Evolutionary conservation across 2,797 vertebrate species (phyloP).

Genomic region (Pseudocheirus occidentalis): DNA sequence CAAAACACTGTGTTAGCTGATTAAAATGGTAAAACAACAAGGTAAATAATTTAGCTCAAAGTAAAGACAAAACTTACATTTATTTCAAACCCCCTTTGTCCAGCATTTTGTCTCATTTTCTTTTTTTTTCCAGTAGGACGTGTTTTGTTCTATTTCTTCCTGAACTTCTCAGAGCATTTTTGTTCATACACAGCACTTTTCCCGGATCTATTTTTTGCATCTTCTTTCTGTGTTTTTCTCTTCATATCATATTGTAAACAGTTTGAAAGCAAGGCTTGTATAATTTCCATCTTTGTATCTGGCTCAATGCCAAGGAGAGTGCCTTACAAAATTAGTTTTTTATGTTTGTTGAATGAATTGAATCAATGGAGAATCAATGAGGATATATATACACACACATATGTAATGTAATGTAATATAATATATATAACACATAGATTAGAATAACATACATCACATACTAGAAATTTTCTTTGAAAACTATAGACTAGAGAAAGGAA

Average conservation of each 20-base stretch:
- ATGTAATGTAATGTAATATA: background rate
- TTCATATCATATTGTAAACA: too few relatives aligned
- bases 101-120: background rate
- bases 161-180: too few relatives aligned
- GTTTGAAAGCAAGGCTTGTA: too few relatives aligned
- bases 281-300: too few relatives aligned
- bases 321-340: background rate
- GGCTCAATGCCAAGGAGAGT: background rate
- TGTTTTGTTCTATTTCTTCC: background rate
- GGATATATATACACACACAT: background rate
- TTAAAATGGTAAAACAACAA: background rate
- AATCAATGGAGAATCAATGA: background rate
- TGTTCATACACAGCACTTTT: background rate
- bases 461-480: background rate
- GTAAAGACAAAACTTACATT: slow-evolving; percentile 35
- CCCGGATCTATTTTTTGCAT: background rate
- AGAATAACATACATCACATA: background rate
- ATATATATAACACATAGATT: background rate
- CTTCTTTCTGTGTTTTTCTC: background rate
- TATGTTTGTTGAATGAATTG: background rate
- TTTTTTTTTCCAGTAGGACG: background rate
- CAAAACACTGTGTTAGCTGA: background rate
- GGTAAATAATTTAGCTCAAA: slow-evolving; percentile 2
- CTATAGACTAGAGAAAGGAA: background rate
- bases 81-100: slow-evolving; percentile 24